These are phyloP conservation scores for Drosophila sproati DNA, from an alignment of 1,140 invertebrate genomes.

Conservation along the genomic window DNA sequence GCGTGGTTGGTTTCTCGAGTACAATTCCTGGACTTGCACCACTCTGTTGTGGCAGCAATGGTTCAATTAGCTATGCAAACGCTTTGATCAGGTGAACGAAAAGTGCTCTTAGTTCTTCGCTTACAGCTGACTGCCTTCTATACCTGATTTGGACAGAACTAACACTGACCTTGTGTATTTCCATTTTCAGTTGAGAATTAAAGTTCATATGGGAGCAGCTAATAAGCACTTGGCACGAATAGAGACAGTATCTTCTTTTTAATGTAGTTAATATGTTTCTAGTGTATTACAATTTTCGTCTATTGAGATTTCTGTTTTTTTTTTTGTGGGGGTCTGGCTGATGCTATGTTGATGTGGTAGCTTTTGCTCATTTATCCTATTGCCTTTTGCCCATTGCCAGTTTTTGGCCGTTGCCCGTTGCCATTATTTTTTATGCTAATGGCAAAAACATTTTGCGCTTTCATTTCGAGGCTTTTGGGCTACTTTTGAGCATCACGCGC, in stretches of 20 bases:
- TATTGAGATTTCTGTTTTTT: slow-evolving; percentile 8
- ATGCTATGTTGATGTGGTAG: background rate
- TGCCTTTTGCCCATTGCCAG: slow-evolving; percentile 22
- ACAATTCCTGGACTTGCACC: background rate
- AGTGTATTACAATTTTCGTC: slow-evolving; percentile 5
- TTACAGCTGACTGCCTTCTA: background rate
- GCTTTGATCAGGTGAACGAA: background rate
- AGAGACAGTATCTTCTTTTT: background rate
- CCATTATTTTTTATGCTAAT: slow-evolving; percentile 81
- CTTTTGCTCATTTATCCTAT: slow-evolving; percentile 14
- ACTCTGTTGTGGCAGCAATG: background rate
- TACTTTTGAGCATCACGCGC: slow-evolving; percentile 71
- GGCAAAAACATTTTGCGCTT: slow-evolving; percentile 71
- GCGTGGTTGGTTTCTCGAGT: background rate
- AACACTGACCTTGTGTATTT: no score
- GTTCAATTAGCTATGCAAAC: background rate
- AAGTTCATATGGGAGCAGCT: background rate
- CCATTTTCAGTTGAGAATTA: background rate
- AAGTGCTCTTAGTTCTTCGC: background rate
- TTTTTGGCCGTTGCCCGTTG: slow-evolving; percentile 29
- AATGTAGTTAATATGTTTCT: background rate
- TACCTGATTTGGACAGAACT: no score
- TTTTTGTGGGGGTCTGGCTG: slow-evolving; percentile 7
- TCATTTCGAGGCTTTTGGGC: slow-evolving; percentile 73
- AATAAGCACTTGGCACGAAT: background rate